Base-by-base conservation (phyloP, 2,797 vertebrate genomes). In the Dicrostonyx torquatus region DNA sequence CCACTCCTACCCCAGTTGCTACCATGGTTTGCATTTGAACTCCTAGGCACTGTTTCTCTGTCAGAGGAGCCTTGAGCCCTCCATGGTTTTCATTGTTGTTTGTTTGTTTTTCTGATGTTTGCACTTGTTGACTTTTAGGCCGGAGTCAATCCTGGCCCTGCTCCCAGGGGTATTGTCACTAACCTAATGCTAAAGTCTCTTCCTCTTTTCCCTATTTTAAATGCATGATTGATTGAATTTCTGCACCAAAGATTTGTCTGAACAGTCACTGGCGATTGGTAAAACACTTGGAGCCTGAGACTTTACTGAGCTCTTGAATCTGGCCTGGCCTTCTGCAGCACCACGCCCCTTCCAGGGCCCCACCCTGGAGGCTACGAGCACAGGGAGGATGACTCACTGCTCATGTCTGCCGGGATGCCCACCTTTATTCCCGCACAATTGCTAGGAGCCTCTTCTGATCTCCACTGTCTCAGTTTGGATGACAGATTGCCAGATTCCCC, bases 141-240 rank as follows among this genome's bases (percentile, higher is more conserved):
- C 37, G 8, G 34, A 1, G 20, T 37, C 10, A 55, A 10, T 68
- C 64, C 45, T 68, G 43, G 10, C 24, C 2, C 48, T 87, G 64
- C 26, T 87, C 26, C 34, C 13, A 62, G 45, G 26, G 18, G 3
- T 29, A 68, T 53, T 13, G 5, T 83, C 34, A 79, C 31, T 40
- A 17, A 24, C 68, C 15, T 55, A 40, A 31, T 55, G 20, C 14
- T n/a, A 66, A 90, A 7, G 1, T 1, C 18, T 40, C 43, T 76
- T 17, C 26, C 8, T 55, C 12, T 20, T 78, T 50, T 40, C 73
- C 40, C 40, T 37, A n/a, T 93, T 88, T 73, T 37, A 29, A 80
- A 85, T 89, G 31, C 80, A 73, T 31, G 66, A 40, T 79, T 76
- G 5, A 62, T 45, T n/a, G 93, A 50, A 76, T 91, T 64, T 66